A percentile compares a stretch with the other conserved stretches of the same genome.
phyloP scores from a whole-genome alignment of 2,797 vertebrate genomes.

The Ceyx erithaca region DNA sequence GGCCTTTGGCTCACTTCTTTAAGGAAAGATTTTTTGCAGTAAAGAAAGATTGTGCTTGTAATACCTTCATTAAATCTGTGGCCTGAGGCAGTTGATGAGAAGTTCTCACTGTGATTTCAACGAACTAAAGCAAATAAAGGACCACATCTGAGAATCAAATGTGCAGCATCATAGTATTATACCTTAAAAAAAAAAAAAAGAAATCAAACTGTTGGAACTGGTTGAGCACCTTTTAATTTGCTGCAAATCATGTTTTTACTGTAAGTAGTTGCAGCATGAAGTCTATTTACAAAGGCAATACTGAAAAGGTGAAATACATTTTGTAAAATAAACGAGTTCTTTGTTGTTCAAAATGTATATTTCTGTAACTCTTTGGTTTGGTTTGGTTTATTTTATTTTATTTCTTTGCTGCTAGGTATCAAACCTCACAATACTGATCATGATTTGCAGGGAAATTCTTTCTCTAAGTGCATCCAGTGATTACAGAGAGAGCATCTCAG shows the following conservation, averaged over 20 bases:
- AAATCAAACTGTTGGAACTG: conserved; percentile 73
- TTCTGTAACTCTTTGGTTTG: conserved; percentile 64
- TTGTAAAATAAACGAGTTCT: conserved; percentile 81
- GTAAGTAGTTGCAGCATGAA: conserved; percentile 74
- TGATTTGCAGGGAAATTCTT: conserved; percentile 76
- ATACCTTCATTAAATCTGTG: conserved; percentile 73
- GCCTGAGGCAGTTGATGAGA: conserved; percentile 77
- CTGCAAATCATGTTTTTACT: conserved; percentile 77
- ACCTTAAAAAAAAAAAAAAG: conserved; percentile 68
- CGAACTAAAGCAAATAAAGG: conserved; percentile 80
- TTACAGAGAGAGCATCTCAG: conserved; percentile 55
- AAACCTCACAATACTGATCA: conserved; percentile 76
- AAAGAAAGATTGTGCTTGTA: conserved; percentile 66
- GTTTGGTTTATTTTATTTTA: neutral
- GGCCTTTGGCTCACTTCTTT: conserved; percentile 44
- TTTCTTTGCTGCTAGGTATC: conserved; percentile 80
- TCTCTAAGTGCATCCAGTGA: conserved; percentile 51
- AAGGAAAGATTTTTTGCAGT: conserved; percentile 61
- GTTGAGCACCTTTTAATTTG: conserved; percentile 77
- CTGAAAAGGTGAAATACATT: conserved; percentile 76
- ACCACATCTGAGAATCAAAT: conserved; percentile 76
- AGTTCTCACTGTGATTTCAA: conserved; percentile 85
- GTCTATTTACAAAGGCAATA: conserved; percentile 74
- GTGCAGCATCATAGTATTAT: conserved; percentile 74
- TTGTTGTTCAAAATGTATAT: conserved; percentile 78